Evolutionary conservation across 2,888 invertebrate genomes (phyloP).

Genomic region (Acanthoscelides obtectus): DNA sequence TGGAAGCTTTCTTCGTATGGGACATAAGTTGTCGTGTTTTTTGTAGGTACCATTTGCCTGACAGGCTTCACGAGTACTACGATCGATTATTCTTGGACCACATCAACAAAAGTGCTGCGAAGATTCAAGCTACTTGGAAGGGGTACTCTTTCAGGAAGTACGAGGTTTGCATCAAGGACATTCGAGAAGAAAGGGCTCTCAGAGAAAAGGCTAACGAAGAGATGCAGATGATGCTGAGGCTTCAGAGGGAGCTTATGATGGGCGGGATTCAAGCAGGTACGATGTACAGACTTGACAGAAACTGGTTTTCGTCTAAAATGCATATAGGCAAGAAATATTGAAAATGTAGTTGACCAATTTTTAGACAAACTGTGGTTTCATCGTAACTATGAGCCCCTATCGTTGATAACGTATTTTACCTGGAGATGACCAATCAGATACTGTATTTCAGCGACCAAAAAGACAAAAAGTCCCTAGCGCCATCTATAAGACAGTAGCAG

Average conservation of each 20-base stretch:
- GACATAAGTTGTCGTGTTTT: conserved; percentile 6
- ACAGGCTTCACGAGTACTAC: conserved; percentile 24
- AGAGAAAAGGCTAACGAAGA: conserved; percentile 23
- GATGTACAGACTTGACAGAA: too few relatives aligned
- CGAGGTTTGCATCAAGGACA: conserved; percentile 23
- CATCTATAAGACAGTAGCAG: too few relatives aligned
- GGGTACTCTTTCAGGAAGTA: conserved; percentile 33
- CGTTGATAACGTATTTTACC: too few relatives aligned
- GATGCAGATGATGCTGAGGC: conserved; percentile 10
- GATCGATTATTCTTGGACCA: conserved; percentile 19
- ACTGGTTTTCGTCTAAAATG: too few relatives aligned
- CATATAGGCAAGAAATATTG: too few relatives aligned
- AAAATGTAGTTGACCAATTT: too few relatives aligned
- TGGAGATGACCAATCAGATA: too few relatives aligned
- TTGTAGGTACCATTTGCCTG: conserved; percentile 28
- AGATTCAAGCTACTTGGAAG: conserved; percentile 41
- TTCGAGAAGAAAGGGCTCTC: conserved; percentile 13
- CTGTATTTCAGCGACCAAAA: too few relatives aligned
- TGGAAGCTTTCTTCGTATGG: too few relatives aligned
- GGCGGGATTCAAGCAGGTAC: not conserved
- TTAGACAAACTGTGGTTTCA: too few relatives aligned
- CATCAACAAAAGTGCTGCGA: conserved; percentile 37
- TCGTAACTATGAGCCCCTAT: too few relatives aligned
- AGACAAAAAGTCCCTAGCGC: too few relatives aligned
- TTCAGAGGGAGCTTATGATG: not conserved